A percentile compares a stretch with the other conserved stretches of the same genome.
Evolutionary conservation across 1,140 invertebrate species (phyloP).

Genomic region (Drosophila rufa): DNA sequence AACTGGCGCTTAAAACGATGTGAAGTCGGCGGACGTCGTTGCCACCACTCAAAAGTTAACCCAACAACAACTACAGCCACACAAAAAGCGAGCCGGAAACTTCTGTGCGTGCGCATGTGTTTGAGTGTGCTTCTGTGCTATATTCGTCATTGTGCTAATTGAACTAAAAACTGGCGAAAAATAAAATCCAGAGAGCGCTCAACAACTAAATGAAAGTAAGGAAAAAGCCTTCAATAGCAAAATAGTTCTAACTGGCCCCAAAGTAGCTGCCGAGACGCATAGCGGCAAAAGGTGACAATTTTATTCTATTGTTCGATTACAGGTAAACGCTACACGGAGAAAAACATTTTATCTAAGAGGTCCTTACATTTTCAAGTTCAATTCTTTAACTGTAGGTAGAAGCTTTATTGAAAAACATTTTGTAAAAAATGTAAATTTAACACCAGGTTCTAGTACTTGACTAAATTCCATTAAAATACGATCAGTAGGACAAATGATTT

Average conservation of each 20-base stretch:
- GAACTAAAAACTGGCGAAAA: constrained; percentile 64
- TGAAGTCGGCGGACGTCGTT: constrained; percentile 61
- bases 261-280: constrained; percentile 31
- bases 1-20: constrained; percentile 78
- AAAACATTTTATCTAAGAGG: not conserved
- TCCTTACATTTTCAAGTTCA: no score
- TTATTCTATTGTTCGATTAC: constrained; percentile 72
- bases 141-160: constrained; percentile 72
- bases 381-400: no score
- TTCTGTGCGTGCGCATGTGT: constrained; percentile 24
- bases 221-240: constrained; percentile 70
- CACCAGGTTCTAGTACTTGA: no score
- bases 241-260: constrained; percentile 32
- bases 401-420: no score
- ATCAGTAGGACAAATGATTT: no score
- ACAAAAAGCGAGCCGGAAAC: constrained; percentile 44
- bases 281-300: constrained; percentile 68
- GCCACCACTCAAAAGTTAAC: constrained; percentile 64
- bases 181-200: constrained; percentile 38
- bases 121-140: constrained; percentile 20
- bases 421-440: no score
- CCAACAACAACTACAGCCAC: constrained; percentile 40
- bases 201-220: constrained; percentile 66
- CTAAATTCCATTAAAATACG: not conserved
- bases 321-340: constrained; percentile 24